Conservation (phyloP, 2,113 vertebrate species). For the Cettia cetti region DNA sequence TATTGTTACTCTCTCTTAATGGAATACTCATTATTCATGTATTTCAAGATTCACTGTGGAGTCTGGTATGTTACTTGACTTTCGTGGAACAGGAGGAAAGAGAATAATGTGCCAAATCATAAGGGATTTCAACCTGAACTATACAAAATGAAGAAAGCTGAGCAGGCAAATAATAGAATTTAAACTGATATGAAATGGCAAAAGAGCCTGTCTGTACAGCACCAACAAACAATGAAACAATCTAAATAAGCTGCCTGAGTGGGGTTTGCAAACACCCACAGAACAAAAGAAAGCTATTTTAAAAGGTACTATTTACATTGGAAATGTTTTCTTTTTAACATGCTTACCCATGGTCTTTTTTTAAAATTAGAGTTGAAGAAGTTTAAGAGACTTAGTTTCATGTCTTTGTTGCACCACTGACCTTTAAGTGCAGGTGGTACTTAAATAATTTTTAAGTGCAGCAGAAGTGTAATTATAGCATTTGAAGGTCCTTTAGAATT, state of each 20-base stretch:
- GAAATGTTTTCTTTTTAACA: neutral
- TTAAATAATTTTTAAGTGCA: neutral
- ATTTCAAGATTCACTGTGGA: neutral
- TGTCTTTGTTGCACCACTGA: neutral
- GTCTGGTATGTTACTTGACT: neutral
- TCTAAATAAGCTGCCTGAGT: neutral
- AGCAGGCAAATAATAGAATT: neutral
- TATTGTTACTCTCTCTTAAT: neutral
- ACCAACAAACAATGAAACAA: neutral
- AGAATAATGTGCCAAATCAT: neutral
- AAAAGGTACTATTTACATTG: neutral
- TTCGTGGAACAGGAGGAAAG: neutral
- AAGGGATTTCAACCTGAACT: neutral
- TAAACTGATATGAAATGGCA: neutral
- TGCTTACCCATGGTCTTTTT: neutral
- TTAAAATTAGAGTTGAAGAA: neutral
- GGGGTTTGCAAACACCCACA: neutral
- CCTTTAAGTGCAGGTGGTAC: neutral
- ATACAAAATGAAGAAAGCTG: neutral
- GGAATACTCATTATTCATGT: neutral
- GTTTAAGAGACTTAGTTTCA: neutral
- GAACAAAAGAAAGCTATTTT: neutral
- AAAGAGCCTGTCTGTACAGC: neutral
- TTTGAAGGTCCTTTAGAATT: neutral
- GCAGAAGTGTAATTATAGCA: neutral